Evolutionary conservation across 2,888 invertebrate genomes (phyloP), one percentile per base, ranked within the genome.

Genomic region (Sarcophaga rosellei): DNA sequence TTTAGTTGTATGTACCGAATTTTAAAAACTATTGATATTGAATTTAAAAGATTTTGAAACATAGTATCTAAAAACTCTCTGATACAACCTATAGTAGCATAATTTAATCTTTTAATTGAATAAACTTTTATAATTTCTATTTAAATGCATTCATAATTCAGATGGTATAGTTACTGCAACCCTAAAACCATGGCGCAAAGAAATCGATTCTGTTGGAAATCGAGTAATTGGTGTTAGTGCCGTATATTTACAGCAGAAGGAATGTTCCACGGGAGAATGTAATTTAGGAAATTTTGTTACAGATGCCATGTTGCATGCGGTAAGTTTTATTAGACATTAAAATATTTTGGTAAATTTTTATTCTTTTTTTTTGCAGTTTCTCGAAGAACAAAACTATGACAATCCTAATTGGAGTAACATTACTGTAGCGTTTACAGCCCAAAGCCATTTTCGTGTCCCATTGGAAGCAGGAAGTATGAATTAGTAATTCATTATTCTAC

Each of bases 221-320:
- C 90, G 93, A 79, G 91, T 94, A 62, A 91, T 97, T 17, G 97
- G 96, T 0, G 88, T 87, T 0, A 94, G 95, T 0, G 92, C 94
- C 86, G 95, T 96, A 0, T 90, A 92, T 12, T 90, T 97, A 66
- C 94, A 95, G 10, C 94, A 94, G 53, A 92, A 92, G 0, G 90
- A 91, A 10, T 97, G 96, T 87, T 91, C 94, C 0, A 93, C 93
- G 21, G 91, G 90, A 0, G 97, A 97, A 92, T 97, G 97, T 90
- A 96, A 95, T 89, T 92, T 97, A 65, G 97, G 96, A 44, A 96
- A 95, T 90, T 94, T 97, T 15, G 94, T 96, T 63, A 94, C 96
- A 11, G 96, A 97, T 86, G 95, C 96, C 0, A 95, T 95, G 93
- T 93, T 96, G 83, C 92, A 95, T 90, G 91, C 94, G 59, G 96